Conservation (phyloP, 2,113 vertebrate species). For the Hydropotes inermis region DNA sequence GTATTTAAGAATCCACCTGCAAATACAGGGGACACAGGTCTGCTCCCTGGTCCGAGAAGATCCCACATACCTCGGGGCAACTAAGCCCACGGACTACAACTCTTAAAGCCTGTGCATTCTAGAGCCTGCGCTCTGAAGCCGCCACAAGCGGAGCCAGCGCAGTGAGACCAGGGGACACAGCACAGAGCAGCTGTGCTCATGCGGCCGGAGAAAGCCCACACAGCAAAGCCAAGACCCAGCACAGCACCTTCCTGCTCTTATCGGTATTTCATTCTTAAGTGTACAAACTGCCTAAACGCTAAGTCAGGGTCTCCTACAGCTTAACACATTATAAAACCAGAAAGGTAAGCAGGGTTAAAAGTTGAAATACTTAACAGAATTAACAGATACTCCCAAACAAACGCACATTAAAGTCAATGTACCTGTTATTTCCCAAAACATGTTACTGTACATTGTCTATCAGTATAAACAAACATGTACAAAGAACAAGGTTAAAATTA, state of each 20-base stretch:
- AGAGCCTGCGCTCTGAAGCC: neutral
- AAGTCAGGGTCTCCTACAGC: neutral
- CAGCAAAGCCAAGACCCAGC: neutral
- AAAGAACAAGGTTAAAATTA: slow-evolving; percentile 10
- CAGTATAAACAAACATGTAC: neutral
- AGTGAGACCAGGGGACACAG: neutral
- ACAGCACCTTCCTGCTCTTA: neutral
- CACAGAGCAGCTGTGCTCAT: neutral
- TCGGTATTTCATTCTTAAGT: neutral
- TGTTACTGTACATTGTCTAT: neutral
- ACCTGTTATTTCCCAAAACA: neutral
- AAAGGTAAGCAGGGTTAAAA: neutral
- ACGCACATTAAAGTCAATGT: neutral
- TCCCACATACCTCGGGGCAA: neutral
- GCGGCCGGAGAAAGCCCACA: neutral
- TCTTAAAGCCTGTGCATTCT: neutral
- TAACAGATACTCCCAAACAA: neutral
- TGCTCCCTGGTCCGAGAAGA: neutral
- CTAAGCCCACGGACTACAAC: accelerated
- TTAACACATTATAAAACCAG: neutral
- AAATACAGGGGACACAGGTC: accelerated
- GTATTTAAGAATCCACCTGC: neutral
- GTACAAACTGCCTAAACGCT: neutral
- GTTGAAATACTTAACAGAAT: neutral
- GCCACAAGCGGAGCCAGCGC: neutral